These are phyloP conservation scores for Netelia fuscicornis DNA, from an alignment of 2,888 invertebrate species.

Conservation along the genomic window DNA sequence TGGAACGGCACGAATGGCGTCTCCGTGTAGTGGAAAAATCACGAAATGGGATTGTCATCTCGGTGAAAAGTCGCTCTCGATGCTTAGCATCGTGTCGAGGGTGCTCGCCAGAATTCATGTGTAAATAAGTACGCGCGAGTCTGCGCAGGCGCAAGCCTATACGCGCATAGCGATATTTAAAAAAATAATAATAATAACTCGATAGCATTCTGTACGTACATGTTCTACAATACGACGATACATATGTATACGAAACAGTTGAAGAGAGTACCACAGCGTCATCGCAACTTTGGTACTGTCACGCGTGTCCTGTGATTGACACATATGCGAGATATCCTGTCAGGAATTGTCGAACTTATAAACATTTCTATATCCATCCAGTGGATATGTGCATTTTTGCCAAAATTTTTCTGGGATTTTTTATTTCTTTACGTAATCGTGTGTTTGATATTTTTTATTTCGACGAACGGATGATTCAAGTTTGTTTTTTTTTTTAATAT, in stretches of 20 bases:
- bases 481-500: neutral
- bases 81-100: slow-evolving; percentile 28
- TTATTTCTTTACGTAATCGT: neutral
- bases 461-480: neutral
- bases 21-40: slow-evolving; percentile 53
- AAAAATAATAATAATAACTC: slow-evolving; percentile 12
- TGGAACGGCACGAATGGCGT: slow-evolving; percentile 27
- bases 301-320: slow-evolving; percentile 44
- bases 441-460: neutral
- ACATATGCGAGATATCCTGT: slow-evolving; percentile 48
- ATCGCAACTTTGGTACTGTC: slow-evolving; percentile 35
- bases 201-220: slow-evolving; percentile 16
- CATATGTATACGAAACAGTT: slow-evolving; percentile 2
- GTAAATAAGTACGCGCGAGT: slow-evolving; percentile 17
- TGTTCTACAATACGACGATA: slow-evolving; percentile 14
- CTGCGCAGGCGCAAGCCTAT: neutral
- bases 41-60: slow-evolving; percentile 66
- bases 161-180: neutral
- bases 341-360: slow-evolving; percentile 29
- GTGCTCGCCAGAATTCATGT: slow-evolving; percentile 8
- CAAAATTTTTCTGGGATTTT: slow-evolving; percentile 2
- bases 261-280: slow-evolving; percentile 21
- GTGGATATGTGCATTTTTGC: neutral
- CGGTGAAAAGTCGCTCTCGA: slow-evolving; percentile 61
- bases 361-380: slow-evolving; percentile 7